Percentiles rank a stretch among this genome's conserved stretches.
Evolutionary conservation across 2,888 invertebrate species (phyloP).

Genomic region (Apodemia mormo): DNA sequence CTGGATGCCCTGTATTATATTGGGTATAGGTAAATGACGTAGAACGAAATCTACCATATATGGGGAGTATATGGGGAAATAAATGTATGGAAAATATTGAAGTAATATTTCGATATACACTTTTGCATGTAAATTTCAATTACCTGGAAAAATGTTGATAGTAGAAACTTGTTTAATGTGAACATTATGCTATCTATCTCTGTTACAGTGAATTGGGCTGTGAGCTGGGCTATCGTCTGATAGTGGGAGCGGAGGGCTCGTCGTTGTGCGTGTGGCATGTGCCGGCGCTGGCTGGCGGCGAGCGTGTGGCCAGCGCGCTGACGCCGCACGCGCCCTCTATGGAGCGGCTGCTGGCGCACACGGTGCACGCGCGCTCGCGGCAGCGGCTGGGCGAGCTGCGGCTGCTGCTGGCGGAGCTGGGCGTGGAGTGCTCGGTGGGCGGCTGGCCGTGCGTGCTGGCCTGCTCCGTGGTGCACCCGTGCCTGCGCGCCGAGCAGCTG

Average conservation of each 20-base stretch:
- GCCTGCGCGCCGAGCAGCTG: conserved; percentile 94
- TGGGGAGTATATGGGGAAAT: no score
- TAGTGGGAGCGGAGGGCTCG: conserved; percentile 90
- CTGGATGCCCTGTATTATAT: no score
- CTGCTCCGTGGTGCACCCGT: conserved; percentile 93
- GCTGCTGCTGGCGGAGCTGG: conserved; percentile 86
- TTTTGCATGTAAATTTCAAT: no score
- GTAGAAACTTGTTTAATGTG: background rate
- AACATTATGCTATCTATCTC: background rate
- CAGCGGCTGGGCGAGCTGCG: conserved; percentile 91
- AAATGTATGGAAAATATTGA: no score
- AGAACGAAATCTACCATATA: no score
- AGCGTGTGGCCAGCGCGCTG: conserved; percentile 85
- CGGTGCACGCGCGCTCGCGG: conserved; percentile 95
- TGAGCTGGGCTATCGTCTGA: conserved; percentile 93
- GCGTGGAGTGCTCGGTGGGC: conserved; percentile 85
- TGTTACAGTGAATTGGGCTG: conserved; percentile 86
- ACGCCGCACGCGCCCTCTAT: conserved; percentile 96
- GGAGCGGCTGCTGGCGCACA: conserved; percentile 96
- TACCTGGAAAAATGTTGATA: background rate
- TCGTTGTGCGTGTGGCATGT: conserved; percentile 81
- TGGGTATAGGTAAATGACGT: no score
- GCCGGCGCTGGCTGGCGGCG: conserved; percentile 81
- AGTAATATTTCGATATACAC: no score
- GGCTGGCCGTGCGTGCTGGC: conserved; percentile 97